These are phyloP conservation scores for Pseudomyrmex pallidus DNA, from an alignment of 1,140 invertebrate genomes.

Conservation along the genomic window DNA sequence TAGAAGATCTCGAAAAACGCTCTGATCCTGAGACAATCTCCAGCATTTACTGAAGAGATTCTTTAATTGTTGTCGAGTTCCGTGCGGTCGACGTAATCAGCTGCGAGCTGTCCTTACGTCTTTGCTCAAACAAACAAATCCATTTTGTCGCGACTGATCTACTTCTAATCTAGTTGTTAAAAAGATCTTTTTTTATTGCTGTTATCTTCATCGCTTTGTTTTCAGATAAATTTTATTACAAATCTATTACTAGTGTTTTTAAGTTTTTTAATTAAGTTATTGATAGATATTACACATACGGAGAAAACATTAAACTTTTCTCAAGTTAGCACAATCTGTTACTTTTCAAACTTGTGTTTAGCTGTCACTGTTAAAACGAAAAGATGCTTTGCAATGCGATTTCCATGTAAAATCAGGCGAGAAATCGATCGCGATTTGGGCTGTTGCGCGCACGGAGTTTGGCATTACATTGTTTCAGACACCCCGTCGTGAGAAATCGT, in stretches of 20 bases:
- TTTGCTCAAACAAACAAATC: conserved; percentile 22
- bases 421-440: conserved; percentile 46
- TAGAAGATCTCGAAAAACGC: conserved; percentile 56
- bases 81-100: conserved; percentile 66
- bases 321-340: no score
- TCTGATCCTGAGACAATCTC: neutral
- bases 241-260: no score
- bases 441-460: conserved; percentile 69
- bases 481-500: conserved; percentile 74
- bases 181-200: conserved; percentile 23
- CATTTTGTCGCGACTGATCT: conserved; percentile 53
- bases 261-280: neutral
- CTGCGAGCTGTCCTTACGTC: conserved; percentile 64
- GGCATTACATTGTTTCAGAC: conserved; percentile 71
- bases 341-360: no score
- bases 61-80: conserved; percentile 62
- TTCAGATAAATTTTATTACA: no score
- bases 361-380: neutral
- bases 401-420: conserved; percentile 19
- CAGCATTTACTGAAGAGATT: conserved; percentile 28
- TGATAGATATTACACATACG: neutral
- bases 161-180: conserved; percentile 12
- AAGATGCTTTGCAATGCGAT: conserved; percentile 3
- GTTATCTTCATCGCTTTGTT: neutral
- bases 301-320: no score